A percentile compares a stretch with the other conserved stretches of the same genome.
Evolutionary conservation across 2,113 vertebrate species (phyloP).

Genomic region (Petaurus breviceps): DNA sequence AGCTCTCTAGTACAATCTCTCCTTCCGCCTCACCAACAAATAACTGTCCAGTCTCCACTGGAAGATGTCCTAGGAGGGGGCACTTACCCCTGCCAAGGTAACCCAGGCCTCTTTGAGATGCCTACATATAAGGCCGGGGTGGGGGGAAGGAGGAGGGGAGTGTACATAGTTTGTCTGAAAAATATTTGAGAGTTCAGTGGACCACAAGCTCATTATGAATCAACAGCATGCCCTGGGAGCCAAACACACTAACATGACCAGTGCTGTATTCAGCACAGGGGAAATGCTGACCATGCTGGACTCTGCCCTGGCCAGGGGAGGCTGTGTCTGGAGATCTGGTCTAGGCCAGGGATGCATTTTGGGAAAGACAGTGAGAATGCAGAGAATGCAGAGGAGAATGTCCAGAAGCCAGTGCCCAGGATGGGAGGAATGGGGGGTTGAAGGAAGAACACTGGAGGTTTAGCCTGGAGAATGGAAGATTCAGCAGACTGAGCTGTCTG

Average conservation of each 20-base stretch:
- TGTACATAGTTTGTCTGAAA: too few species aligned
- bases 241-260: too few species aligned
- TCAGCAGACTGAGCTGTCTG: background rate
- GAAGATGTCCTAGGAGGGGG: background rate
- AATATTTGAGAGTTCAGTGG: too few species aligned
- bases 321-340: too few species aligned
- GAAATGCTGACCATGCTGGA: background rate
- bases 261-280: background rate
- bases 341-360: background rate
- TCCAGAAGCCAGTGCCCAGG: background rate
- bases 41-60: background rate
- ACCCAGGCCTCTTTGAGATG: background rate
- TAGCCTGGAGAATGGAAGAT: background rate
- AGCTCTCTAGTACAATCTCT: background rate
- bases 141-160: too few species aligned
- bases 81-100: background rate
- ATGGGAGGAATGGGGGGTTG: background rate
- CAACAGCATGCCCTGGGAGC: too few species aligned
- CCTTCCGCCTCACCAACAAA: background rate
- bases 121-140: too few species aligned
- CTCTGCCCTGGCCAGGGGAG: background rate
- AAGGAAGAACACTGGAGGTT: too few species aligned
- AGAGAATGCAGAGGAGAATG: background rate
- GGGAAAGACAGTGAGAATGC: background rate
- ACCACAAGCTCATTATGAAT: too few species aligned